Evolutionary conservation across 2,888 invertebrate species (phyloP), one percentile per base, ranked within the genome.

Genomic region (Clivina fossor): DNA sequence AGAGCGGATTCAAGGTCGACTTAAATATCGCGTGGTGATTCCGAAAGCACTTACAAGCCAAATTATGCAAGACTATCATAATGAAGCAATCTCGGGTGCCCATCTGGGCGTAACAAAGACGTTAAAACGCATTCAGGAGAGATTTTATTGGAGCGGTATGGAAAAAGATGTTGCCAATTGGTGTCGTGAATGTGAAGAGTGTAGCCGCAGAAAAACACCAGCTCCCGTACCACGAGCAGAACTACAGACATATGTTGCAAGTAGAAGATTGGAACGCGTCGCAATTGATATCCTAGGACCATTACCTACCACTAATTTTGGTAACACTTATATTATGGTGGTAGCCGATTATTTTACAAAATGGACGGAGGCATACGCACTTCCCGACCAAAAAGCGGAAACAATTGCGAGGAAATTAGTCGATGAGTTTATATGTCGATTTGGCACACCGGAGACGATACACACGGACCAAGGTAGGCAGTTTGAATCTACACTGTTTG

Each of bases 391-490:
- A 35, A 35, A 58, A 22, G 60, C 69, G 1, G 54, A 57, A 5
- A 66, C 67, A 0, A 60, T 68, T 7, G 66, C 67, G 0, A 20
- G 19, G n/a, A 15, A 16, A 5, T 53, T 65, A 8, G 60, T 63
- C 1, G 37, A 47, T 7, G 20, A 63, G 15, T 40, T 63, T 5
- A 18, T 63, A n/a, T 55, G 55, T 28, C 44, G 57, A 2, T 60
- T 55, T 8, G 62, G 62, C 9, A 26, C 49, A 1, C 58, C 62
- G 0, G 13, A 32, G 4, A 40, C 37, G 5, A 15, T 61, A 0
- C 55, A 62, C 40, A 56, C 63, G 1, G 64, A 65, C 33, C 59
- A 64, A 50, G 63, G 63, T 3, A 30, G 58, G 15, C 61, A 63
- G 44, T 66, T 64, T 24, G 60, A 65, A 40, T 63, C 62, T 2